Percentiles rank a stretch among this genome's conserved stretches.
These are phyloP conservation scores for Chaetogeoica ovagalla DNA, from an alignment of 2,888 invertebrate species.

Conservation along the genomic window DNA sequence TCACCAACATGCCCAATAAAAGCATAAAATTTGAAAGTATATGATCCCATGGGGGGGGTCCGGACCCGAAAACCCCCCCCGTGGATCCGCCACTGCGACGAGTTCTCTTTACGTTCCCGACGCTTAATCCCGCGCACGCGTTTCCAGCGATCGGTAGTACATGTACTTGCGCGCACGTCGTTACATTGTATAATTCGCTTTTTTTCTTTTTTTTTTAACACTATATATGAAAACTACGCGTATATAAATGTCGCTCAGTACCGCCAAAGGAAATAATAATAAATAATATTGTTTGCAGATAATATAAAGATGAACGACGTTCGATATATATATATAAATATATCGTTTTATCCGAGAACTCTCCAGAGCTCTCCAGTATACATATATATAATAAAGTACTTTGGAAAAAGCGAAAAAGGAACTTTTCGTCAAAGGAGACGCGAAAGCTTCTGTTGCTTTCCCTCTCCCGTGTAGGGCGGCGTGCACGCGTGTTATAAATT, in stretches of 20 bases:
- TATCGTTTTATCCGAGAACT: background rate
- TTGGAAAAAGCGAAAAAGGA: background rate
- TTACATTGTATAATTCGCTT: too few species aligned
- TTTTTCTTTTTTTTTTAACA: too few species aligned
- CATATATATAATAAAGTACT: conserved; percentile 23
- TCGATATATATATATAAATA: background rate
- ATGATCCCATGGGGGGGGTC: too few species aligned
- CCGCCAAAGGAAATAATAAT: background rate
- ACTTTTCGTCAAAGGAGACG: conserved; percentile 30
- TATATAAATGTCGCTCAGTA: background rate
- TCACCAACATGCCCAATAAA: too few species aligned
- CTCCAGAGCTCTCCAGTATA: background rate
- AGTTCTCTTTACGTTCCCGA: too few species aligned
- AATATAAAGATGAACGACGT: background rate
- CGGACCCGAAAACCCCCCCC: too few species aligned
- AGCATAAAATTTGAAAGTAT: too few species aligned
- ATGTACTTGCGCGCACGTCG: too few species aligned
- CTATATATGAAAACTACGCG: too few species aligned
- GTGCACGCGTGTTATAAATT: background rate
- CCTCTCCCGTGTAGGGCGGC: background rate
- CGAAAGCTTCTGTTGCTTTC: background rate
- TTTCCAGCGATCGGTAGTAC: too few species aligned
- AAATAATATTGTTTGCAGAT: background rate
- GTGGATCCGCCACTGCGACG: too few species aligned
- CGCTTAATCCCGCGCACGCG: too few species aligned